phyloP scores from a whole-genome alignment of 2,113 vertebrate species.

The Lanius collurio region DNA sequence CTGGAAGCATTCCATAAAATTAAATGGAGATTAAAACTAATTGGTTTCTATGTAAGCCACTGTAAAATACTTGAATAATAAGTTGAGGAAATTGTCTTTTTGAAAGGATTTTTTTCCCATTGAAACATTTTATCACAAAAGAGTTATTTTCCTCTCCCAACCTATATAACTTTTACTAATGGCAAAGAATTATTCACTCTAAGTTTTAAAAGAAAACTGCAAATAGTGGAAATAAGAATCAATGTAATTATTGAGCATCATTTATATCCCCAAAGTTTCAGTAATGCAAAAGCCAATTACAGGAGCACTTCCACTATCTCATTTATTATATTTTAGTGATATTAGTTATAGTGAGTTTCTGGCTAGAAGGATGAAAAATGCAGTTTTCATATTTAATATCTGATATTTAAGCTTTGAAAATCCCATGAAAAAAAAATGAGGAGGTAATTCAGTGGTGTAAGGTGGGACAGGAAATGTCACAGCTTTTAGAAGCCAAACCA shows the following conservation, averaged over 20 bases:
- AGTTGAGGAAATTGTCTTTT: neutral
- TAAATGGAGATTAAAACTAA: slow-evolving; percentile 2
- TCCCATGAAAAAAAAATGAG: neutral
- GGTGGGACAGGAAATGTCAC: slow-evolving; percentile 17
- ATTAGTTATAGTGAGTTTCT: slow-evolving; percentile 17
- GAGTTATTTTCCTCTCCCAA: neutral
- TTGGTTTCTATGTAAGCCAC: neutral
- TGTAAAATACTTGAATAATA: neutral
- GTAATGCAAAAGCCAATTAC: neutral
- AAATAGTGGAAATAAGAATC: neutral
- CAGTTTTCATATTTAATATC: slow-evolving; percentile 51
- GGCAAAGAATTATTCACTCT: neutral
- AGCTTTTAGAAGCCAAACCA: slow-evolving; percentile 37
- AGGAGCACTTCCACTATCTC: neutral
- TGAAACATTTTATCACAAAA: neutral
- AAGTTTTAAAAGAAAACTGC: neutral
- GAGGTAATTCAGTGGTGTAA: slow-evolving; percentile 31
- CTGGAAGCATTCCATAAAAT: neutral
- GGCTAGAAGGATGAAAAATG: slow-evolving; percentile 46
- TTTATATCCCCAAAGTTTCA: neutral
- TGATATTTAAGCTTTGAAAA: slow-evolving; percentile 38
- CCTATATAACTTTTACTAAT: neutral
- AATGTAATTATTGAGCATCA: neutral
- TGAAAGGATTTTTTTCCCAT: neutral
- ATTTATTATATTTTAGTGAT: neutral